Evolutionary conservation across 2,888 invertebrate species (phyloP).

Genomic region (Punctoribates punctum): DNA sequence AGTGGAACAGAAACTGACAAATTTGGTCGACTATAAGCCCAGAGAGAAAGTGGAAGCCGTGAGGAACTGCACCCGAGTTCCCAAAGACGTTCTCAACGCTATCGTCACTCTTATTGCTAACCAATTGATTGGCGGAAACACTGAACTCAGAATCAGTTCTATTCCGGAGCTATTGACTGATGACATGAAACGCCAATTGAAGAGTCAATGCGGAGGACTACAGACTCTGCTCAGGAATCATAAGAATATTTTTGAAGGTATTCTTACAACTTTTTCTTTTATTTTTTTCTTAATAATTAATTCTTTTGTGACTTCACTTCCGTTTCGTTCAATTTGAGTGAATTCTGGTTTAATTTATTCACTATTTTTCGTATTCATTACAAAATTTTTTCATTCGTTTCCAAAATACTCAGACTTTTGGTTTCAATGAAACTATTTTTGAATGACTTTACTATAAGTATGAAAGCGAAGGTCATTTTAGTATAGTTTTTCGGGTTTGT

Average conservation of each 20-base stretch:
- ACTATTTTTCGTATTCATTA: too few species aligned
- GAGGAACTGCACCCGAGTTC: constrained; percentile 78
- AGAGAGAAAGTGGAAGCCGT: constrained; percentile 67
- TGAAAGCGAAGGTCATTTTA: constrained; percentile 6
- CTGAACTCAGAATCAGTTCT: constrained; percentile 42
- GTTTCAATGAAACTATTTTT: too few species aligned
- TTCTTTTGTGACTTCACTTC: too few species aligned
- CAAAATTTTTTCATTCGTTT: too few species aligned
- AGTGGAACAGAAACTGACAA: not conserved
- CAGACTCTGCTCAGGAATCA: constrained; percentile 82
- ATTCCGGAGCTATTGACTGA: constrained; percentile 16
- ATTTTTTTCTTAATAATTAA: not conserved
- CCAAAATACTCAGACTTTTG: too few species aligned
- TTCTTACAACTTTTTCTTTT: not conserved
- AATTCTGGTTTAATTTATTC: too few species aligned
- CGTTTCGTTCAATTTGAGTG: too few species aligned
- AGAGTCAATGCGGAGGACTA: constrained; percentile 79
- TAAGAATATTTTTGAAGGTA: constrained; percentile 66
- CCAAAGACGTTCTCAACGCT: constrained; percentile 61
- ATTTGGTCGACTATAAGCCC: constrained; percentile 60
- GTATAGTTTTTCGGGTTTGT: constrained; percentile 18
- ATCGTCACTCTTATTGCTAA: constrained; percentile 65
- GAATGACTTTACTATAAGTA: not conserved
- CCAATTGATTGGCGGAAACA: constrained; percentile 58
- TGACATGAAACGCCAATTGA: constrained; percentile 62